Base-by-base conservation (phyloP, 2,113 vertebrate genomes). In the Sander vitreus region DNA sequence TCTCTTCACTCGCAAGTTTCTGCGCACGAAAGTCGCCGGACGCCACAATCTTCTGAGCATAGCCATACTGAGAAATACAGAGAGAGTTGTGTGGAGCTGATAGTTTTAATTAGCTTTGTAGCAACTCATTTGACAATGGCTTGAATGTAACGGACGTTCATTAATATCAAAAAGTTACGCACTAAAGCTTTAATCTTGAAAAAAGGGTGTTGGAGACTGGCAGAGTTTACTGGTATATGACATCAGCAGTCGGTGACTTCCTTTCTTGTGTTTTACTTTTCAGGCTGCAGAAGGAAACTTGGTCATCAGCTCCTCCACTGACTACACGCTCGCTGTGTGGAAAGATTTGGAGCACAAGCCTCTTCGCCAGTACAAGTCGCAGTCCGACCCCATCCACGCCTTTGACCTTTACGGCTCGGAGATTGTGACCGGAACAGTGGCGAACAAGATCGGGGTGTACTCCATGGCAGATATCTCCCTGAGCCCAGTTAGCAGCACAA, bases 331-430 rank as follows among this genome's bases (percentile, higher is more conserved):
- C 89, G 96, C 96, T 0, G 95, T 98, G 48, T 99, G 98, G 98
- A 99, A 98, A 93, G 98, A 99, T 80, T 92, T 98, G 84, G 98
- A 99, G 72, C 96, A 96, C 91, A 99, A 99, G 85, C 97, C 98
- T 47, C 91, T 96, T 5, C 97, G 98, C 76, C 96, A 96, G 84
- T 99, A 99, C 95, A 97, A 95, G 91, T 97, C 97, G 0, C 94
- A 96, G 0, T 99, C 98, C 0, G 98, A 99, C 81, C 98, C 97
- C 62, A 95, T 99, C 87, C 98, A 99, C 3, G 94, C 97, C 0
- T 99, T 99, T 0, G 98, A 99, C 93, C 96, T 99, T 33, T 98
- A 98, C 0, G 96, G 97, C 85, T 95, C 94, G 0, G 96, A 99
- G 76, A 97, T 99, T 60, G 97, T 99, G 81, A 95, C 97, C 0